phyloP scores from a whole-genome alignment of 2,113 vertebrate genomes.

The human region GRCh38 chr18:60846501-60847000 shows the following conservation, averaged over 20 bases:
- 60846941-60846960: no score
- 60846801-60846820: no score
- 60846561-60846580: neutral
- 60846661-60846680: neutral
- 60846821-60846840: no score
- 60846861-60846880: no score
- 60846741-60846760: neutral
- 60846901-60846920: no score
- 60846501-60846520: neutral
- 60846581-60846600: neutral
- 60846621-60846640: neutral
- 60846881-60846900: no score
- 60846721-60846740: neutral
- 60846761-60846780: neutral
- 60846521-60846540: neutral
- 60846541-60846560: neutral
- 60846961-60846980: no score
- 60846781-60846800: no score
- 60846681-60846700: neutral
- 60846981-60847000: no score
- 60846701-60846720: neutral
- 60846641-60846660: accelerated
- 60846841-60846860: no score
- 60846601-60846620: neutral
- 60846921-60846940: no score